Evolutionary conservation across 1,140 invertebrate species (phyloP).

Genomic region (Bombus haemorrhoidalis): DNA sequence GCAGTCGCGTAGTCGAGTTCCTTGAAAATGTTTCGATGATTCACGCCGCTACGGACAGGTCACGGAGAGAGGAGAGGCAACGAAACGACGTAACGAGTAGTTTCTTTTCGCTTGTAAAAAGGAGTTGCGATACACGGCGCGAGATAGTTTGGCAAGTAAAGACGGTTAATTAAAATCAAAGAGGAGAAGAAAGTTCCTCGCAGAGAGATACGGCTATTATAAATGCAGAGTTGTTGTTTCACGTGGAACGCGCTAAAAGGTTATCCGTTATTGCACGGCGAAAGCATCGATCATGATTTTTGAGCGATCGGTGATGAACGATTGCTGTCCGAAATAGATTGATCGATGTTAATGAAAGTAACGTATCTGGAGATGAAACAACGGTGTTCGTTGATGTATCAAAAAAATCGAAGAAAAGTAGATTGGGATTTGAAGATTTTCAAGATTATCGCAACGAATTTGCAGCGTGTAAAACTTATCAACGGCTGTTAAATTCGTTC

Average conservation of each 20-base stretch:
- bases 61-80: too few relatives aligned
- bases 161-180: slow-evolving; percentile 36
- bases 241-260: not conserved
- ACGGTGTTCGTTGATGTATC: not conserved
- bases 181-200: not conserved
- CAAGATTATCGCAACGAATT: not conserved
- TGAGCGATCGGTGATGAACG: not conserved
- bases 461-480: not conserved
- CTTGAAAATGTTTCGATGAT: slow-evolving; percentile 7
- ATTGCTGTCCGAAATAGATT: not conserved
- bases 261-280: not conserved
- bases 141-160: not conserved
- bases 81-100: not conserved
- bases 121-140: not conserved
- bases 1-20: not conserved
- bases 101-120: not conserved
- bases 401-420: not conserved
- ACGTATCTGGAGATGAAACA: not conserved
- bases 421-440: not conserved
- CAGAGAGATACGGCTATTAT: slow-evolving; percentile 12
- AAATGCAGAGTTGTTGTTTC: slow-evolving; percentile 17
- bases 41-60: not conserved
- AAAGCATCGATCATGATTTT: not conserved
- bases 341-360: slow-evolving; percentile 7
- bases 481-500: not conserved